phyloP scores from a whole-genome alignment of 64 coral and sea anemone species.

The Dendronephthya gigantea region DNA sequence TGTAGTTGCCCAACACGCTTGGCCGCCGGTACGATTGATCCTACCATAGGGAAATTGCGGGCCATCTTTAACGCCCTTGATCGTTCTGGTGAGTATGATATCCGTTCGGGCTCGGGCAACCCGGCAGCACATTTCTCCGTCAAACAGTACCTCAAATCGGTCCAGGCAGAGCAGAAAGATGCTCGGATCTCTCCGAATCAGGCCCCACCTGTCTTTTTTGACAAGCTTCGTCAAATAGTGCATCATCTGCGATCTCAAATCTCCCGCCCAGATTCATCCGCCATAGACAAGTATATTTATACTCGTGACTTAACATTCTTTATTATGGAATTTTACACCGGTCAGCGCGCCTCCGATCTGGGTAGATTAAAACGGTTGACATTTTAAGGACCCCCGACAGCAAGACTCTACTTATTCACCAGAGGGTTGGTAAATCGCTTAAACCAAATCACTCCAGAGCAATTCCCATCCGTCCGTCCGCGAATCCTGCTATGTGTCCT shows the following conservation, averaged over 20 bases:
- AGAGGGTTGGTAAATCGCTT: too few relatives aligned
- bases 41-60: constrained; percentile 30
- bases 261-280: constrained; percentile 10
- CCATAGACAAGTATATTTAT: constrained; percentile 41
- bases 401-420: too few relatives aligned
- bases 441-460: too few relatives aligned
- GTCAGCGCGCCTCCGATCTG: too few relatives aligned
- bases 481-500: too few relatives aligned
- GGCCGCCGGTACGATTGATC: constrained; percentile 13
- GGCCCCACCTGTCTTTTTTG: too few relatives aligned
- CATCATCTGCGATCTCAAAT: constrained; percentile 26
- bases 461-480: too few relatives aligned
- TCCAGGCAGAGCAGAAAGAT: constrained; percentile 4
- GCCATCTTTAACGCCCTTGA: constrained; percentile 22
- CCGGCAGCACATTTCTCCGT: constrained; percentile 1
- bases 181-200: constrained; percentile 15
- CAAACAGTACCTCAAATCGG: neutral
- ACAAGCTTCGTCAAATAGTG: too few relatives aligned
- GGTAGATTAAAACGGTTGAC: too few relatives aligned
- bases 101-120: constrained; percentile 9
- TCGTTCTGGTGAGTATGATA: constrained; percentile 17
- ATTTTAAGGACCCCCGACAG: too few relatives aligned
- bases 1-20: constrained; percentile 10
- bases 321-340: too few relatives aligned
- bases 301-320: too few relatives aligned